Conservation (phyloP, 2,797 vertebrate genomes). For the Aulostomus chinensis region DNA sequence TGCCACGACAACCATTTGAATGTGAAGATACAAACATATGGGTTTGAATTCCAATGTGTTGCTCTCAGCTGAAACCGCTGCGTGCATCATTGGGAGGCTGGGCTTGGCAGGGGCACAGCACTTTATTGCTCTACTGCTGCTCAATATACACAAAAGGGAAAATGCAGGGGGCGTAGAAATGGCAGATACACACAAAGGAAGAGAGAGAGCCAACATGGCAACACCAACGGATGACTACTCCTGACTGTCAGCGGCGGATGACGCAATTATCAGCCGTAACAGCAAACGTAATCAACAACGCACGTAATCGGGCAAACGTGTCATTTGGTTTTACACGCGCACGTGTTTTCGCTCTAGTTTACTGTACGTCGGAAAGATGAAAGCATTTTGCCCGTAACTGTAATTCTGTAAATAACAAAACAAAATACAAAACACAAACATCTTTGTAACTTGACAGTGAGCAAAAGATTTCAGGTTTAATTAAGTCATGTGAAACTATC, state of each 20-base stretch:
- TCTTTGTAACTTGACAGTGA: too few relatives aligned
- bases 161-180: constrained; percentile 10
- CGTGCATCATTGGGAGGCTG: constrained; percentile 14
- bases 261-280: too few relatives aligned
- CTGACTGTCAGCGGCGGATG: constrained; percentile 10
- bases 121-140: constrained; percentile 48
- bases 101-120: constrained; percentile 25
- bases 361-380: too few relatives aligned
- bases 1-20: too few relatives aligned
- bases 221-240: constrained; percentile 7
- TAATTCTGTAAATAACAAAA: too few relatives aligned
- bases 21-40: constrained; percentile 1
- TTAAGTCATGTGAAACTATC: too few relatives aligned
- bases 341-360: too few relatives aligned
- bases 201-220: background rate
- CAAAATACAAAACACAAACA: too few relatives aligned
- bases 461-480: too few relatives aligned
- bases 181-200: constrained; percentile 29
- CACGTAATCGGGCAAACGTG: too few relatives aligned
- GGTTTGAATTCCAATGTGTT: background rate
- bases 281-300: too few relatives aligned
- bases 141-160: constrained; percentile 6
- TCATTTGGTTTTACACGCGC: background rate
- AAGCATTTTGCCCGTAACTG: too few relatives aligned
- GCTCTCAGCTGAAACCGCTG: constrained; percentile 4